Base-by-base conservation (phyloP, 2,797 vertebrate species). In the Chloroceryle amazona region DNA sequence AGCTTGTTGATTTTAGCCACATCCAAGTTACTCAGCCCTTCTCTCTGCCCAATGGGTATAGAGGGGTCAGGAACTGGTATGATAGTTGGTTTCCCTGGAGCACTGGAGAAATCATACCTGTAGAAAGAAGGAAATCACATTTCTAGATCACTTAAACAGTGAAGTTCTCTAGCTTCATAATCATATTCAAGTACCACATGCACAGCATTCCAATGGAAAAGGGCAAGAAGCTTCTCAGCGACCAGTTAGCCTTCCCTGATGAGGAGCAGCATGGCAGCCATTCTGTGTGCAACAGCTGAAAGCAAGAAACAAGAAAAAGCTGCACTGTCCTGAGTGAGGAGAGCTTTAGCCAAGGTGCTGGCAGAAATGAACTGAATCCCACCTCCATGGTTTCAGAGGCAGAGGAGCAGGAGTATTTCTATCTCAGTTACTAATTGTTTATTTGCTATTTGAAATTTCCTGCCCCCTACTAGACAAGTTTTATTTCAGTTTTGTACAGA, bases 1-100 rank as follows among this genome's bases (percentile, higher is more conserved):
- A 99, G 98, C 71, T 97, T 97, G 91, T 99, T 99, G 97, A 99
- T 99, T 97, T 99, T 99, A 92, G 99, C 98, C 78, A 99, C 98
- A 94, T 99, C 99, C 58, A 99, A 95, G 65, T 93, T 85, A 95
- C 99, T 99, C 58, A 99, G 98, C 85, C 99, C 99, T 47, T 98
- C 98, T 97, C 99, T 97, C 93, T 99, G 99, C 66, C 99, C 99
- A 93, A 99, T 99, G 52, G 98, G 98, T 95, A 98, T 97, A 78
- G 98, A 98, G 28, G 98, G 98, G 93, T 99, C 98, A 67, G 98
- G 99, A 97, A 98, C 98, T 23, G 99, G 99, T 76, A 99, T 98
- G 81, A 99, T 99, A 66, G 99, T 99, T 84, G 98, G 98, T 91
- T 98, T 98, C 26, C 98, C 99, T 31, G 96, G 94, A 67, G 81